Evolutionary conservation across 2,113 vertebrate genomes (phyloP), one percentile per base, ranked within the genome.

Genomic region (Tamias sibiricus): DNA sequence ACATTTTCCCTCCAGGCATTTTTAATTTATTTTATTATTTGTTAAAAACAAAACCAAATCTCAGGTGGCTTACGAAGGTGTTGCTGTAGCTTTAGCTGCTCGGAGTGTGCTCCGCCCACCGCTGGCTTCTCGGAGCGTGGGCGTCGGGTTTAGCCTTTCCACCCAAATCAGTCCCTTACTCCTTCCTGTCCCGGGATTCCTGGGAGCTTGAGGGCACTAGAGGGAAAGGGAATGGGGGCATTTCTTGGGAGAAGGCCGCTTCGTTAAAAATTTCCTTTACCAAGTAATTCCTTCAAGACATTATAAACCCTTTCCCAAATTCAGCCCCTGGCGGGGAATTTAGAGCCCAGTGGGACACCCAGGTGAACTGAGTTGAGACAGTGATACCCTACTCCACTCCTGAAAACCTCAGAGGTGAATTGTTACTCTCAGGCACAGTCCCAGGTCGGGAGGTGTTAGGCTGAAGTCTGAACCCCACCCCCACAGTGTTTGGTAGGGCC

Each of bases 401-500:
- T 68, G 28, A 16, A 24, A 6, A 76, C 30, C 35, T n/a, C 0
- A 32, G 59, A 62, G 30, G 71, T 37, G 69, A 88, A 4, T 49
- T n/a, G 0, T 37, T 32, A 14, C 35, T 69, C 42, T 44, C 30
- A 3, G 49, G 40, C 35, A 17, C 30, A 24, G 76, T 35, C 59
- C n/a, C 64, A 77, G 95, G 95, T 94, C 49, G 3, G 12, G 62
- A 95, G 97, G 95, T 96, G 91, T n/a, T 37, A 49, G 57, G 87
- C 44, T 62, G 40, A 28, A 57, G 81, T 44, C 57, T 6, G 32
- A 49, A 40, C 28, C 37, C 66, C 83, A 87, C 79, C 86, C 68
- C 87, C 87, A 32, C 26, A 10, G 19, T 11, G 83, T 97, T 13
- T 96, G 84, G 87, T 90, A 26, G 62, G 22, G 49, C 47, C 7